Evolutionary conservation across 2,888 invertebrate genomes (phyloP).

Genomic region (Ditula angustiorana): DNA sequence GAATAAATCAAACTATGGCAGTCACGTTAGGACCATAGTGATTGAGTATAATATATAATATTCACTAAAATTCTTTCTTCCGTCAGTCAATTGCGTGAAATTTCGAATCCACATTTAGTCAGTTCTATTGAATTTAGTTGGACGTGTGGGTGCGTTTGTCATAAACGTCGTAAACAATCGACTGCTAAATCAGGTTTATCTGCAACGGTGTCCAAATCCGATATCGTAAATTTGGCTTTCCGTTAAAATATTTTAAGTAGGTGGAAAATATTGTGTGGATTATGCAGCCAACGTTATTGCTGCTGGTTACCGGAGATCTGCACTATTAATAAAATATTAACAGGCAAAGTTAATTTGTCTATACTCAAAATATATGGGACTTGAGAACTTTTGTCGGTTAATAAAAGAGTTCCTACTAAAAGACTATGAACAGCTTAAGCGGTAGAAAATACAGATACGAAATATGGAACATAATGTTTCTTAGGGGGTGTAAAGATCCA

Average conservation of each 20-base stretch:
- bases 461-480: too few species aligned
- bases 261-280: constrained; percentile 1
- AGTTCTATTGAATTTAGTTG: constrained; percentile 25
- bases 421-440: too few species aligned
- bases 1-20: too few species aligned
- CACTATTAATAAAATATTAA: not conserved
- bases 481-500: too few species aligned
- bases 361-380: too few species aligned
- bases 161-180: constrained; percentile 9
- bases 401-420: too few species aligned
- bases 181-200: constrained; percentile 23
- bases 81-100: constrained; percentile 3
- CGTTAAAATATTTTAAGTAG: constrained; percentile 30
- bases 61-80: too few species aligned
- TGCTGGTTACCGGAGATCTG: not conserved
- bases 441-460: too few species aligned
- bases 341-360: too few species aligned
- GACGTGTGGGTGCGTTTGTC: constrained; percentile 16
- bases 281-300: not conserved
- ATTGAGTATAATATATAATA: too few species aligned
- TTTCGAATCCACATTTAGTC: constrained; percentile 25
- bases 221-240: constrained; percentile 19
- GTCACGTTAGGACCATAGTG: too few species aligned
- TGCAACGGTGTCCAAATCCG: constrained; percentile 27
- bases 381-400: too few species aligned